Base-by-base conservation (phyloP, 2,113 vertebrate species). In the Chelonoidis abingdonii region DNA sequence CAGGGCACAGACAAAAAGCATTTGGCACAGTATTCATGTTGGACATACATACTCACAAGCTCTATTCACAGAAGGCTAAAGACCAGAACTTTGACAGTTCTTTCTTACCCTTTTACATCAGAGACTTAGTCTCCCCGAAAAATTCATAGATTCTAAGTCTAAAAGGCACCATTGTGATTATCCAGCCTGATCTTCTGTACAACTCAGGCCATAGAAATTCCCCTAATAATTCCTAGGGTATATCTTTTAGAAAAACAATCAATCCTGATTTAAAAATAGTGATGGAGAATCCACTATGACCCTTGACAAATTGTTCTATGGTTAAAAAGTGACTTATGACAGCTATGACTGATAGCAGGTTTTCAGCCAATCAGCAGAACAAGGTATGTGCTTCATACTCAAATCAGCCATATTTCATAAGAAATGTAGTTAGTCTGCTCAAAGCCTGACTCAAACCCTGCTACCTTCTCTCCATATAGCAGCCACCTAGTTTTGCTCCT, bases 1-100 rank as follows among this genome's bases (percentile, higher is more conserved):
- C 0, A 22, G 8, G 59, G 75, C 59, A 44, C 13, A 31, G 50
- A 90, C 9, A 25, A 86, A 91, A 52, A 57, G 13, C 12, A 1
- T 14, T 25, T 1, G 0, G 54, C 44, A 79, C 8, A 31, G 0
- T 1, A 5, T n/a, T 31, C 3, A 3, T 14, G 47, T 31, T 49
- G 59, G 86, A 80, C 25, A 44, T 16, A 57, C 35, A 65, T 8
- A 31, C 12, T 24, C 22, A 3, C 24, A 85, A 50, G 82, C 50
- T 84, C 52, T 25, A 3, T 41, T 86, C 49, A 57, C 31, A 53
- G 78, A 52, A 82, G 56, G 44, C 0, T 0, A 7, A 52, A 94
- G 79, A 24, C 24, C 53, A 80, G 10, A 78, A 56, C 8, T 79
- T 44, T 54, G 41, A 41, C 41, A 41, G 41, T 41, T 41, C 41